Evolutionary conservation across 2,113 vertebrate species (phyloP), one percentile per base, ranked within the genome.

Genomic region (Ciconia boyciana): DNA sequence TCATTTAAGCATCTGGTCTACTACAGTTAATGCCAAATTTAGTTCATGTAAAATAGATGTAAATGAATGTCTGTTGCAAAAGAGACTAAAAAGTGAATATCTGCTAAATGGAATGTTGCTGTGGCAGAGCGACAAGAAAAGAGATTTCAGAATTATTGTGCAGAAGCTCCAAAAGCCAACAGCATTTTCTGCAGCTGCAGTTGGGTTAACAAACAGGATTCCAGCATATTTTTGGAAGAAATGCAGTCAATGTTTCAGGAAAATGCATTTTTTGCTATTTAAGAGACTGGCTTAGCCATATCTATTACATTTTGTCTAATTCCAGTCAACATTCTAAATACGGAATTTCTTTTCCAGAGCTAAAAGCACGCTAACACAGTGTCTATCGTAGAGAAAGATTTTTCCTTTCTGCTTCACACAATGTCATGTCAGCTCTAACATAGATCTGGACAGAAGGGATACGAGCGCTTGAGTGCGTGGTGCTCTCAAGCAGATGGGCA

Each of bases 11-110:
- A 96, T 97, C 94, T 97, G 89, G 64, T 95, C 91, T 96, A 8
- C 87, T 97, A 57, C 44, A 79, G 62, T 91, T 95, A 95, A 48
- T 93, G 93, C 72, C 96, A 95, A 95, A 93, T 97, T 93, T 96
- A 89, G 62, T 93, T 95, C 80, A 91, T 95, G 91, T 89, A 97
- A 97, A 97, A 96, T 92, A 96, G 80, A 93, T 96, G 68, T 90
- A 94, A 95, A 95, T 97, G 71, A 97, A 92, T 95, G 75, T 93
- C 66, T 94, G 51, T 93, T 94, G 62, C 87, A 88, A 89, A 89
- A 80, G 83, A 93, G 92, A 54, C 85, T 83, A 71, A 64, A 95
- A 92, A 94, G 55, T 83, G 83, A 96, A 44, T 94, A 61, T 92
- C 51, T 93, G 71, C 64, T 90, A 91, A 96, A 87, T 65, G 62